Base-by-base conservation (phyloP, 2,888 invertebrate species). In the Drosophila neoperkinsi region DNA sequence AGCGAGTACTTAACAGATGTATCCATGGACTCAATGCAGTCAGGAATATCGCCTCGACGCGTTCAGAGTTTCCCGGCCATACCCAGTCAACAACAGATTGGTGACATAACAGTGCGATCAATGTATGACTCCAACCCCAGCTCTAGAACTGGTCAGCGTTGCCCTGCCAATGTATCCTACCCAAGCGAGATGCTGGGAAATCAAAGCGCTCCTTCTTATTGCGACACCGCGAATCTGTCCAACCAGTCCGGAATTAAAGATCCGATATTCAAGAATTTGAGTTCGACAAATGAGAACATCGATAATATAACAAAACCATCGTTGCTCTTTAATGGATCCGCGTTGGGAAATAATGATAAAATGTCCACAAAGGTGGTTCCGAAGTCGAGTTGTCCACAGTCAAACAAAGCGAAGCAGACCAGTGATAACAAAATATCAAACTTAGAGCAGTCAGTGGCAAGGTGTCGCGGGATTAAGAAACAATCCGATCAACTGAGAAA, bases 1-100 rank as follows among this genome's bases (percentile, higher is more conserved):
- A 30, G 55, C 11, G 36, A 28, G 7, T 30, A 30, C 18, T 28
- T 18, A 11, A 28, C 16, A 41, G 21, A 59, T 18, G 30, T 3
- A 9, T 13, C 69, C 18, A 31, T 18, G 30, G 16, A 13, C 9
- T 25, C 61, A 5, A 16, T 36, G n/a, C 41, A 33, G 11, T 7
- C 7, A 6, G 50, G 10, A 13, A 31, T 25, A 3, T 50, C 59
- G 21, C 1, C 60, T 10, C 76, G 65, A 6, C 72, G 67, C 6
- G 61, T 30, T 7, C 64, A 30, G 1, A 83, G 80, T 11, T 58
- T 50, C 41, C 82, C 82, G 0, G 53, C 55, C 31, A 31, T 80
- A 18, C 16, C 57, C 10, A 60, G 56, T 41, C 76, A 72, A 18
- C 67, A 74, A 18, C 25, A 67, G 0, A 68, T 82, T 36, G 33